Evolutionary conservation across 1,140 invertebrate species (phyloP), one percentile per base, ranked within the genome.

Genomic region (Drosophila jambulina): DNA sequence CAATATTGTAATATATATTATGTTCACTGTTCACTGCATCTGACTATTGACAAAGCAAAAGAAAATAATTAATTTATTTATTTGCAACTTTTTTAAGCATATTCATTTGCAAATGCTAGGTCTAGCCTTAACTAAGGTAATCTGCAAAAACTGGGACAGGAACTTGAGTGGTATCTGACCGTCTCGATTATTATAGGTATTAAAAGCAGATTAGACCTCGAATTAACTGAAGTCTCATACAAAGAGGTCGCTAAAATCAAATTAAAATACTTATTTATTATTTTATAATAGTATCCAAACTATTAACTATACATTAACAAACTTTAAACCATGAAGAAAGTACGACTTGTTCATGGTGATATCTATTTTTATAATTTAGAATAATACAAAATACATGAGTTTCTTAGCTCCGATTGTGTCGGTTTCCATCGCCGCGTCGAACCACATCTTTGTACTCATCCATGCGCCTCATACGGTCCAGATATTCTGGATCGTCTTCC

Each of bases 371-470:
- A 59, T 25, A 25, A 40, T 71, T 49, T 49, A 59, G 40, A 49
- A 57, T 61, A 76, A 57, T 78, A 78, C 29, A 68, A 78, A 70
- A 69, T 49, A 10, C 67, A n/a, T 49, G n/a, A 46, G 63, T 63
- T 70, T 32, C 60, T 80, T 95, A 97, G 93, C 97, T 98, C 82
- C 97, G 94, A 92, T 98, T 98, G 83, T 96, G 94, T 42, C 97
- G 94, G 93, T 98, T 98, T 32, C 98, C 98, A 95, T 96, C 97
- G 4, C 98, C 98, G 56, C 97, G 93, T 57, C 96, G 95, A 92
- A 98, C 96, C 34, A 95, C 96, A 94, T 99, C 98, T 93, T 98
- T 99, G 91, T 97, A 99, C 76, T 99, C 98, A 93, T 99, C 98
- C 95, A 96, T 96, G 62, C 94, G 94, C 54, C 97, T 94, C 80